Evolutionary conservation across 2,888 invertebrate genomes (phyloP), one percentile per base, ranked within the genome.

Genomic region (Sinelater perroti): DNA sequence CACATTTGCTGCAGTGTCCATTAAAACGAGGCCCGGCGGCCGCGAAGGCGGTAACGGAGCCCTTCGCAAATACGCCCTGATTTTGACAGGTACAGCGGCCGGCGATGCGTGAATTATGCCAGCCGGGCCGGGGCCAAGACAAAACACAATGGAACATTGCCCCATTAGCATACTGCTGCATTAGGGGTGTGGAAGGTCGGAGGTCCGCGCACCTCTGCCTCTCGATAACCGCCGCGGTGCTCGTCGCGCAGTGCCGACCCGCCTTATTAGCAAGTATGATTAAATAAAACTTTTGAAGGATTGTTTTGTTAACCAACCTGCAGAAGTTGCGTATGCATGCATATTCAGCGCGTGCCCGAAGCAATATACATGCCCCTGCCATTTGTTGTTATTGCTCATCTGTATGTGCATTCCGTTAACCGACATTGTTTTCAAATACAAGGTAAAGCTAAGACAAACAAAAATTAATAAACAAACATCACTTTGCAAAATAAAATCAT

Each of bases 151-250:
- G 57, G 59, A 57, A 57, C 45, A 61, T 47, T 46, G 60, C 24
- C 33, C 42, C 47, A 67, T 67, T 67, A 64, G 66, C 67, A 67
- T 67, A 65, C 62, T 65, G 65, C 55, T 55, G 56, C 59, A 59
- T 62, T 63, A 60, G 13, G 38, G 57, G 61, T 44, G 64, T 59
- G 60, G 60, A 52, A 60, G 57, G 56, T 50, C 56, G 49, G 47
- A 35, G 44, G 47, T 61, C 56, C 52, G 35, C 26, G 52, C 38
- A 46, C 52, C 52, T 57, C 47, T 47, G 52, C 42, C 20, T 51
- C 8, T 38, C 17, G 33, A 44, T 26, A 45, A 35, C 5, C 44
- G 31, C 16, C 28, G 18, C 30, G 38, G 28, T n/a, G n/a, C n/a
- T n/a, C n/a, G n/a, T n/a, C n/a, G n/a, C n/a, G n/a, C n/a, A n/a